Evolutionary conservation across 2,888 invertebrate genomes (phyloP).

Genomic region (Erpobdella octoculata): DNA sequence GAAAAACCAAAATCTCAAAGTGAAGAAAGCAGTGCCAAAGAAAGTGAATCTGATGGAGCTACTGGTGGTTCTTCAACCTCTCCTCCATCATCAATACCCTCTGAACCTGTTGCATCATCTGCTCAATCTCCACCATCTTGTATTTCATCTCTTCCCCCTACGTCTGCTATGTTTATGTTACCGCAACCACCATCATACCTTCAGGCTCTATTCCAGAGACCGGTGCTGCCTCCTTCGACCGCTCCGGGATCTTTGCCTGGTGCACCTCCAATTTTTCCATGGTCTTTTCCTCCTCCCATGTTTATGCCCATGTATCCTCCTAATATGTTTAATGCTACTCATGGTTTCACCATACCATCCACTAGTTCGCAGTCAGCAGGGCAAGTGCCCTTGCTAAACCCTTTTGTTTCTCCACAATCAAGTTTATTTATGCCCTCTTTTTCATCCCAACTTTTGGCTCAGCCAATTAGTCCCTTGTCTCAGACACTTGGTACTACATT

Average conservation of each 20-base stretch:
- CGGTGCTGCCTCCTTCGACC: neutral
- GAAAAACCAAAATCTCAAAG: conserved; percentile 20
- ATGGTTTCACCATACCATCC: neutral
- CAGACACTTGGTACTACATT: neutral
- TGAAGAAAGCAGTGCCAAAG: conserved; percentile 4
- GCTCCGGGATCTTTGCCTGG: neutral
- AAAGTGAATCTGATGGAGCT: neutral
- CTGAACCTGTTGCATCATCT: conserved; percentile 3
- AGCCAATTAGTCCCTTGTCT: neutral
- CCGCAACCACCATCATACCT: neutral
- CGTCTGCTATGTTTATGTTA: neutral
- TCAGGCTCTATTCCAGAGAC: neutral
- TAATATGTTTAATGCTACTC: neutral
- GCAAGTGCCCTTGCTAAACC: too few relatives aligned
- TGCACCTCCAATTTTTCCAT: neutral
- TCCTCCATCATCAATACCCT: neutral
- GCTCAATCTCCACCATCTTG: neutral
- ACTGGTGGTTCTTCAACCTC: neutral
- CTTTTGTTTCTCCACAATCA: too few relatives aligned
- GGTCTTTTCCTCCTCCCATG: conserved; percentile 2
- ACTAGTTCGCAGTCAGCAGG: neutral
- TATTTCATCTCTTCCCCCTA: neutral
- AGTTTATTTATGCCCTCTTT: too few relatives aligned
- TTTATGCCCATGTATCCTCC: neutral
- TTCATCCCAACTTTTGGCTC: too few relatives aligned